Base-by-base conservation (phyloP, 2,888 invertebrate genomes). In the Coenonympha arcania region DNA sequence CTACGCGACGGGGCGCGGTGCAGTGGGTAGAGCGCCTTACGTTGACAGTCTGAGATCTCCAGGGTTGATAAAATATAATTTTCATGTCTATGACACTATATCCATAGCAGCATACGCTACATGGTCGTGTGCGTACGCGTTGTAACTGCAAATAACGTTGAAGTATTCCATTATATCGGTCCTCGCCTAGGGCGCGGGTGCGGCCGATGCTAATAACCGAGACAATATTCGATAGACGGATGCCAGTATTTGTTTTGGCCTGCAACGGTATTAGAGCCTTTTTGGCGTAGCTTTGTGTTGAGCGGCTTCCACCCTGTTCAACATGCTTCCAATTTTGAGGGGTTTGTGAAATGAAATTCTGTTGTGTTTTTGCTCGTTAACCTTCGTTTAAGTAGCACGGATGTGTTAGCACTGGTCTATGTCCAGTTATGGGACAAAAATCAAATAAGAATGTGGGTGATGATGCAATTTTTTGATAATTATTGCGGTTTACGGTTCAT, bases 81-180 rank as follows among this genome's bases (percentile, higher is more conserved):
- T 26, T 26, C 9, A 9, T 9, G 9, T 9, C 24, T 26, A 31
- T 15, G 31, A 31, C 15, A 15, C 8, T n/a, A n/a, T n/a, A 30
- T 15, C 2, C 15, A 15, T 8, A 2, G 6, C 8, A 16, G 31
- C 8, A 2, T 31, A 13, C 4, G 11, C 6, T 3, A 31, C 6
- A 4, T 78, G 78, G 70, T 75, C 71, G 66, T 78, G 80, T n/a
- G n/a, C n/a, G n/a, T n/a, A n/a, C n/a, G n/a, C n/a, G n/a, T n/a
- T n/a, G n/a, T 79, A 34, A 75, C 79, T 74, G 80, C 82, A 84
- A 85, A 85, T 84, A 86, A 79, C 74, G 73, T 73, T 77, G 75
- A 83, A 85, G 81, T 84, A 85, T 86, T 84, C 80, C 79, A 84
- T 85, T 85, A 85, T 85, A 83, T 83, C 75, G 76, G 79, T 80